Conservation (phyloP, 2,113 vertebrate species). For the Candoia aspera region DNA sequence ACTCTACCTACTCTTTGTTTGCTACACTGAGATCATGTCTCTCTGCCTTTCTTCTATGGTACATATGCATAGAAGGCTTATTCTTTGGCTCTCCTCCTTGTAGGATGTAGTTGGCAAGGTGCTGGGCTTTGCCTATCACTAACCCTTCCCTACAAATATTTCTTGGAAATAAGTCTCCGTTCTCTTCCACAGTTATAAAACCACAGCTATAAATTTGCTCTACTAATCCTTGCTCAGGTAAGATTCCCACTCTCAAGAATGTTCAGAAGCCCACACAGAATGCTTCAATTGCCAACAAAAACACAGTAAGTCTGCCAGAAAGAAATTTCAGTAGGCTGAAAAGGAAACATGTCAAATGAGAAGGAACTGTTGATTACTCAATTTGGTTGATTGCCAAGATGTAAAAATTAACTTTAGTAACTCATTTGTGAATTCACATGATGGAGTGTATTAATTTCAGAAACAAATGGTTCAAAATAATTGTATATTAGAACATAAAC, state of each 20-base stretch:
- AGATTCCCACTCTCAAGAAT: neutral
- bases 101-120: neutral
- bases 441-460: neutral
- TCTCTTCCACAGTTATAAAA: neutral
- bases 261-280: neutral
- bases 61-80: too few species aligned
- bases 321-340: neutral
- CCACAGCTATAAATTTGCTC: neutral
- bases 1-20: too few species aligned
- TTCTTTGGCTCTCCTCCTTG: too few species aligned
- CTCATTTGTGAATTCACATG: neutral
- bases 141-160: neutral
- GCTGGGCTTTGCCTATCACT: neutral
- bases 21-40: too few species aligned
- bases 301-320: neutral
- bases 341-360: neutral
- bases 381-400: neutral
- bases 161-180: neutral
- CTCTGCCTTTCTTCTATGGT: too few species aligned
- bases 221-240: neutral
- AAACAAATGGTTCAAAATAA: neutral
- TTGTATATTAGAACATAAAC: neutral
- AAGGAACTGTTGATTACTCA: neutral
- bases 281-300: neutral
- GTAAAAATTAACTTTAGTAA: neutral